phyloP scores from a whole-genome alignment of 2,888 invertebrate species.

The Diplolepis rosae region DNA sequence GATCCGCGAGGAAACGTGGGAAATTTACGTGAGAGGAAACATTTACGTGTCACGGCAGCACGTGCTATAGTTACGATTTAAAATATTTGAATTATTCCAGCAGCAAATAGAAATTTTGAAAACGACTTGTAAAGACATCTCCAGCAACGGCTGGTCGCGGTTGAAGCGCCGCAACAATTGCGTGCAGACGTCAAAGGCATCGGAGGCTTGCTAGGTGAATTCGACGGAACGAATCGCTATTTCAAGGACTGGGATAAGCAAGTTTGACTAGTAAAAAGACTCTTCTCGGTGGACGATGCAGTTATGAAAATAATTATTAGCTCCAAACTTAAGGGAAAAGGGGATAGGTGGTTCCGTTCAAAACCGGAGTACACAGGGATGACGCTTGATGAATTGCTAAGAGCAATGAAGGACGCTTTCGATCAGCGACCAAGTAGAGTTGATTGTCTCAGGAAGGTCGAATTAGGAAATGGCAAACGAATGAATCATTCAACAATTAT shows the following conservation, averaged over 20 bases:
- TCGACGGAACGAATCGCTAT: background rate
- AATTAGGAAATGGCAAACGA: constrained; percentile 33
- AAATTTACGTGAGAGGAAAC: too few relatives aligned
- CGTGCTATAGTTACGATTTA: too few relatives aligned
- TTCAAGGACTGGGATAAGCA: constrained; percentile 19
- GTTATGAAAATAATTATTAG: background rate
- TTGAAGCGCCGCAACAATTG: too few relatives aligned
- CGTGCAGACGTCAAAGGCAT: too few relatives aligned
- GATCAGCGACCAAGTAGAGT: constrained; percentile 21
- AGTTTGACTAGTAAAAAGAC: background rate
- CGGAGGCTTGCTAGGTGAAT: constrained; percentile 2
- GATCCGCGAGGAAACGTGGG: too few relatives aligned
- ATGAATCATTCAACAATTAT: constrained; percentile 37
- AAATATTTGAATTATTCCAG: too few relatives aligned
- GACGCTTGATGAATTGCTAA: constrained; percentile 18
- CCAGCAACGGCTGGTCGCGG: background rate
- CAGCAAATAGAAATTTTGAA: background rate
- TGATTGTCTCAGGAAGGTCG: constrained; percentile 23
- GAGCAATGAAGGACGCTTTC: constrained; percentile 34
- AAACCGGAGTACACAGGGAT: constrained; percentile 34
- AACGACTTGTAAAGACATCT: background rate
- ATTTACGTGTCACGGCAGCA: too few relatives aligned
- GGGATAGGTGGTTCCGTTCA: constrained; percentile 38
- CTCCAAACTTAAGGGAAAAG: constrained; percentile 30
- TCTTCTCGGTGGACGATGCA: background rate